Evolutionary conservation across 2,113 vertebrate genomes (phyloP), one percentile per base, ranked within the genome.

Genomic region (Trachemys scripta): DNA sequence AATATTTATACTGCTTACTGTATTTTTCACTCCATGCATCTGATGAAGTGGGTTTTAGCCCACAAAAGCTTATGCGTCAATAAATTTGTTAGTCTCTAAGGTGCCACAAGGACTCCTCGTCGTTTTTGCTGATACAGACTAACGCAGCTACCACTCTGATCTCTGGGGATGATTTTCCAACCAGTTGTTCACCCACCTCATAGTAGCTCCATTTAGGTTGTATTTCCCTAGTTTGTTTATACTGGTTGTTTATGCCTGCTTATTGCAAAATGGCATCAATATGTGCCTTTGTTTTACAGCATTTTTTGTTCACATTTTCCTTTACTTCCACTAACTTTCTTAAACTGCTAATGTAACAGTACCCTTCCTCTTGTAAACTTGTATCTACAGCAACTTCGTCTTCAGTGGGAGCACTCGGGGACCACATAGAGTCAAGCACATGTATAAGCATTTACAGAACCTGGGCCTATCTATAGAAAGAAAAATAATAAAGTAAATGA

Each of bases 271-370:
- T 69, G 10, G n/a, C 24, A 87, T 81, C 10, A 88, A 45, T 35
- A 10, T 35, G n/a, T 59, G 27, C 79, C 38, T 85, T 9, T 3
- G 45, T 82, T 89, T 9, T 90, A 22, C 89, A 35, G 1, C 49
- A 59, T 81, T 95, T 96, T 93, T 59, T 85, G 27, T 42, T 90
- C 88, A 49, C 47, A 29, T 49, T 86, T 92, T 29, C 53, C 12
- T 76, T 91, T 93, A 59, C 19, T 89, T 1, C 17, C 87, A 22
- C 5, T 91, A 12, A 50, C 81, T 94, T 19, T 92, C 62, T 24
- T 81, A 81, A 82, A 25, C 35, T 79, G 20, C 6, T 80, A 42
- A 9, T 2, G 0, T 5, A 57, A 10, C 84, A 19, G 25, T 89
- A 11, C 56, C 2, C 25, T 80, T 94, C 20, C 90, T 91, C 17